A percentile compares a stretch with the other conserved stretches of the same genome.
These are phyloP conservation scores for Hypocryptadius cinnamomeus DNA, from an alignment of 2,113 vertebrate genomes.

Conservation along the genomic window DNA sequence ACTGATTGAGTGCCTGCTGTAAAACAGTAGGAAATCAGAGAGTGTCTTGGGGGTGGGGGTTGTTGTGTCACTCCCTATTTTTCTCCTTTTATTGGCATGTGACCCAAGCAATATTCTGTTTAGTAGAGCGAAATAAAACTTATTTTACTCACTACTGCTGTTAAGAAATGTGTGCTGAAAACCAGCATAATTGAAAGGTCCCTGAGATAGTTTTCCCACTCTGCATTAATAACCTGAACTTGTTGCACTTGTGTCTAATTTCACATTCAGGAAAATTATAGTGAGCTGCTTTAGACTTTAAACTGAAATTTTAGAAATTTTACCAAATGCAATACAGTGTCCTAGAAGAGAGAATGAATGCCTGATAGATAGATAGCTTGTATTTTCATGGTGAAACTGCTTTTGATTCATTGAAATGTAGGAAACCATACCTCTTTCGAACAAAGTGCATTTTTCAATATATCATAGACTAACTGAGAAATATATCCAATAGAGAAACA, in stretches of 20 bases:
- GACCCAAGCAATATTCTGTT: constrained; percentile 57
- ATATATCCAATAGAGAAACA: constrained; percentile 15
- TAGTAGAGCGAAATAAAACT: constrained; percentile 53
- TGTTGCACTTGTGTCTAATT: constrained; percentile 61
- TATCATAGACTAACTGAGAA: not conserved
- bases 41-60: constrained; percentile 57
- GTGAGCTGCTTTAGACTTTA: not conserved
- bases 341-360: not conserved
- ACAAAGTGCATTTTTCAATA: constrained; percentile 29
- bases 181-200: not conserved
- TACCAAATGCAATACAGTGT: not conserved
- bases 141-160: not conserved
- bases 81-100: constrained; percentile 61
- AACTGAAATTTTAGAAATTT: not conserved
- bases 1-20: constrained; percentile 71
- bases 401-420: not conserved
- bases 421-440: not conserved
- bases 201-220: constrained; percentile 5
- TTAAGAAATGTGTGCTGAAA: not conserved
- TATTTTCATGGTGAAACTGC: not conserved
- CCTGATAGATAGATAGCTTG: not conserved
- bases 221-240: constrained; percentile 40
- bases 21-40: constrained; percentile 68
- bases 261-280: not conserved
- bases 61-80: constrained; percentile 28